phyloP scores from a whole-genome alignment of 2,888 invertebrate genomes.

The Volucella inflata region DNA sequence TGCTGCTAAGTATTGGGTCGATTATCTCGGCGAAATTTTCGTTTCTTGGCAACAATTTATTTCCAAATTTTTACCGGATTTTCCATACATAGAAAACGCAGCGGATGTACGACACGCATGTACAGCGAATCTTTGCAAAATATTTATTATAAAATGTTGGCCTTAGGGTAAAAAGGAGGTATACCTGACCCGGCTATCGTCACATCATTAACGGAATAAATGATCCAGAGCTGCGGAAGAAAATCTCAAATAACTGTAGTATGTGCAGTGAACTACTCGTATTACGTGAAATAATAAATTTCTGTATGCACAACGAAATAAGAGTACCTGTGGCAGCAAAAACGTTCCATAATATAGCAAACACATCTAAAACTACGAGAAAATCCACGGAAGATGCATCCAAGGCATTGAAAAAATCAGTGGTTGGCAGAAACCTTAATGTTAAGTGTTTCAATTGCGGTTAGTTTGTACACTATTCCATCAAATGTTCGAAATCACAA shows the following conservation, averaged over 20 bases:
- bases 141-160: slow-evolving; percentile 44
- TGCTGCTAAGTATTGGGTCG: too few relatives aligned
- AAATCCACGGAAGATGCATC: neutral
- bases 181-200: slow-evolving; percentile 52
- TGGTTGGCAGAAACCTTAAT: neutral
- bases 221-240: slow-evolving; percentile 50
- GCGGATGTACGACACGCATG: too few relatives aligned
- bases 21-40: too few relatives aligned
- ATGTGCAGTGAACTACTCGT: slow-evolving; percentile 46
- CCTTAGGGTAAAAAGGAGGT: slow-evolving; percentile 47
- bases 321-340: neutral
- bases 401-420: too few relatives aligned
- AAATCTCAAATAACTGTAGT: neutral
- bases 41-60: too few relatives aligned
- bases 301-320: slow-evolving; percentile 55
- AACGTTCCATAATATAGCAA: neutral
- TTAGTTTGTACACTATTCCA: slow-evolving; percentile 41
- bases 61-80: too few relatives aligned
- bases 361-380: neutral
- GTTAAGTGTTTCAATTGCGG: slow-evolving; percentile 49
- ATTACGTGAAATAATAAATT: slow-evolving; percentile 53
- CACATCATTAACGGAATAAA: slow-evolving; percentile 70
- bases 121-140: too few relatives aligned
- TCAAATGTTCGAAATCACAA: slow-evolving; percentile 52
- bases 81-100: too few relatives aligned